phyloP scores from a whole-genome alignment of 2,797 vertebrate genomes.

The Rhodeus uyekii region DNA sequence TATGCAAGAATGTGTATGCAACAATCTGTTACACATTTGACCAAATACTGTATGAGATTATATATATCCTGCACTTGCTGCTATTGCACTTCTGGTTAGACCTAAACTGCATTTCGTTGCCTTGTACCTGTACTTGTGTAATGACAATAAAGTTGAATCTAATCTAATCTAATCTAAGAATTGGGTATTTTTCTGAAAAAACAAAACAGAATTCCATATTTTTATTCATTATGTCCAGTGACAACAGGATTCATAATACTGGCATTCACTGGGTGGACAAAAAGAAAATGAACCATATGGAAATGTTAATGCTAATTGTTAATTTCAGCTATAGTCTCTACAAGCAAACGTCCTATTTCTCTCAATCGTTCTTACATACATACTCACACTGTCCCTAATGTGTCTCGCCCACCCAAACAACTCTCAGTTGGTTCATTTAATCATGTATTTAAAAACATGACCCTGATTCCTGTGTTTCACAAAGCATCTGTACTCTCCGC shows the following conservation, averaged over 20 bases:
- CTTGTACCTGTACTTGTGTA: too few species aligned
- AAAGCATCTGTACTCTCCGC: slow-evolving; percentile 4
- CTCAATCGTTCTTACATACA: not conserved
- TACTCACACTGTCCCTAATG: slow-evolving; percentile 3
- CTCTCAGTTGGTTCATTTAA: slow-evolving; percentile 34
- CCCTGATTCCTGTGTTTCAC: slow-evolving; percentile 18
- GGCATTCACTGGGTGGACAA: not conserved
- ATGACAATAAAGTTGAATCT: too few species aligned
- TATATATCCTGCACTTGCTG: too few species aligned
- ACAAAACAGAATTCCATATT: not conserved
- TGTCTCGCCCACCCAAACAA: slow-evolving; percentile 28
- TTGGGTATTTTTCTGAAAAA: too few species aligned
- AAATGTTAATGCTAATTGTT: not conserved
- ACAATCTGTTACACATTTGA: not conserved
- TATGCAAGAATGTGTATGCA: not conserved
- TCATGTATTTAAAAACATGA: slow-evolving; percentile 36
- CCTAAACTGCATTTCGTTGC: too few species aligned
- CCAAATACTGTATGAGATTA: not conserved
- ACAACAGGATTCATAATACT: not conserved
- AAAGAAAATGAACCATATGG: not conserved
- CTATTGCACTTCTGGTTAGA: too few species aligned
- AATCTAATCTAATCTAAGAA: too few species aligned
- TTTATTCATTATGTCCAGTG: not conserved
- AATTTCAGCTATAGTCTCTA: not conserved
- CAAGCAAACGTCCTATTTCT: not conserved